Evolutionary conservation across 1,140 invertebrate species (phyloP).

Genomic region (Chlorops oryzae): DNA sequence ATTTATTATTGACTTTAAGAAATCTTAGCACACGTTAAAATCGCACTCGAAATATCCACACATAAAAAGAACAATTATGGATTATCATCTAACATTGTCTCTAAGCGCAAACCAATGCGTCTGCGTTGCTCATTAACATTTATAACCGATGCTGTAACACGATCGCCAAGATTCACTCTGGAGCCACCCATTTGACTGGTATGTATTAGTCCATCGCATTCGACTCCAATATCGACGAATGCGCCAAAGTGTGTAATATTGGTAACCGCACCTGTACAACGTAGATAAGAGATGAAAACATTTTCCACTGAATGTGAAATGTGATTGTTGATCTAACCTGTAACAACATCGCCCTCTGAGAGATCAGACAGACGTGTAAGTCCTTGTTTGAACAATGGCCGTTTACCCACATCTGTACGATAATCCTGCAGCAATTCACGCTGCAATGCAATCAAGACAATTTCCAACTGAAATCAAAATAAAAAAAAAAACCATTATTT

Average conservation of each 20-base stretch:
- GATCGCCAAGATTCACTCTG: conserved; percentile 63
- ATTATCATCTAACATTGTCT: conserved; percentile 34
- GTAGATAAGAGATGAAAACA: not conserved
- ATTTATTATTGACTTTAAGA: no score
- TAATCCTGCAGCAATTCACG: conserved; percentile 63
- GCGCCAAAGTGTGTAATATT: conserved; percentile 86
- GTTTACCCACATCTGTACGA: conserved; percentile 54
- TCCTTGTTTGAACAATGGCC: conserved; percentile 63
- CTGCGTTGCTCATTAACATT: conserved; percentile 51
- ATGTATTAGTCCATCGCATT: conserved; percentile 69
- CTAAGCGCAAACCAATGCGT: conserved; percentile 51
- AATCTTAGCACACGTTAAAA: not conserved
- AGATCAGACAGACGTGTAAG: conserved; percentile 58
- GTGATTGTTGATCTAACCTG: conserved; percentile 27
- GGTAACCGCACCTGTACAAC: conserved; percentile 55
- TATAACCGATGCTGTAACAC: conserved; percentile 58
- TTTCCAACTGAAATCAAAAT: conserved; percentile 45
- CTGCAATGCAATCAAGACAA: conserved; percentile 61
- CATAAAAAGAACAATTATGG: not conserved
- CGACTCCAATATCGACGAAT: conserved; percentile 85
- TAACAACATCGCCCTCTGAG: conserved; percentile 51
- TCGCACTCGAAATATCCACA: not conserved
- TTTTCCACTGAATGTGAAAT: not conserved
- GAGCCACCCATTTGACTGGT: conserved; percentile 55
- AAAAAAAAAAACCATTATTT: not conserved